Evolutionary conservation across 2,888 invertebrate genomes (phyloP), one percentile per base, ranked within the genome.

Genomic region (Polydrusus pterygomalis): DNA sequence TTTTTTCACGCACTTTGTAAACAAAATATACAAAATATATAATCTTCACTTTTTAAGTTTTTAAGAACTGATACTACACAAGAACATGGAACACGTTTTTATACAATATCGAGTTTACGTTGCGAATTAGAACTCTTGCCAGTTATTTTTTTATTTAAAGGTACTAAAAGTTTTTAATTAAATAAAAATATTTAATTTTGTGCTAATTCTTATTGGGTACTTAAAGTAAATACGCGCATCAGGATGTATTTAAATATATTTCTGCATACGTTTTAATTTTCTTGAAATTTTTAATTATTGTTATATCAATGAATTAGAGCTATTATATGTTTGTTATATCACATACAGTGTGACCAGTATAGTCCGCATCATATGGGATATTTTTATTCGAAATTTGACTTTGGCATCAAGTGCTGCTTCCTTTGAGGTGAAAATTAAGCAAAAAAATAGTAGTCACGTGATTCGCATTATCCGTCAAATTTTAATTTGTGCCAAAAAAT

Each of bases 11-110:
- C 30, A 43, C 40, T 43, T 43, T 43, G 40, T 15, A 47, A 5
- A 47, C 47, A 13, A 47, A 47, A 47, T 43, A 43, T 43, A 47
- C n/a, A n/a, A n/a, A n/a, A n/a, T n/a, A n/a, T n/a, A n/a, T n/a
- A n/a, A n/a, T n/a, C 7, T 15, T 49, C 49, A 49, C 49, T 49
- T 49, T 7, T 15, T 18, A 17, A 49, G 18, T 17, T 17, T 17
- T 17, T 1, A 18, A 11, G 20, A 51, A 49, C 47, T 20, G n/a
- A 11, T 51, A 20, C 51, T 3, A 11, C 51, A 11, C 8, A 51
- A 7, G 6, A 20, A 51, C 9, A 20, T 11, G 0, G 10, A 20
- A 25, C 8, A 51, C 20, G 51, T 51, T 51, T 51, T 51, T 51
- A 51, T 51, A 51, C 17, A 20, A 20, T 51, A 10, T 51, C 9